Conservation (phyloP, 1,140 invertebrate species). For the Akabosia matsudoensis region DNA sequence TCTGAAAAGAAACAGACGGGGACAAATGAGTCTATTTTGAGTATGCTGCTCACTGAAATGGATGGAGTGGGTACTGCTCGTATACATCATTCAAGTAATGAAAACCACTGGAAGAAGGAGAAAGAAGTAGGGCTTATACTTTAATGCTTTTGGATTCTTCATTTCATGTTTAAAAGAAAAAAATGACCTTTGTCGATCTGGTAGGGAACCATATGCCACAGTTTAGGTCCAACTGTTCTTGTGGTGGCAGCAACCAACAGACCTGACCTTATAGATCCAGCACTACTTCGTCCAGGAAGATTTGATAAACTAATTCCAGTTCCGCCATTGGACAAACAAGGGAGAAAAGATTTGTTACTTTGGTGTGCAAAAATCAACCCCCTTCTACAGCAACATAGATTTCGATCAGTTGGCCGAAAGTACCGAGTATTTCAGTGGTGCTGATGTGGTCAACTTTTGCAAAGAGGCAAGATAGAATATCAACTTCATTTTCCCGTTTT, state of each 20-base stretch:
- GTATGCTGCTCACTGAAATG: conserved; percentile 66
- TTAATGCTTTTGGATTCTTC: neutral
- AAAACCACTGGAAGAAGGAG: neutral
- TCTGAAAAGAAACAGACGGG: conserved; percentile 52
- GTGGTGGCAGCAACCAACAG: conserved; percentile 74
- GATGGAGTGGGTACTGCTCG: conserved; percentile 60
- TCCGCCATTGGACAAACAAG: conserved; percentile 64
- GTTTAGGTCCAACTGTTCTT: conserved; percentile 53
- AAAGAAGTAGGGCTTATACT: neutral
- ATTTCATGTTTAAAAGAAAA: too few species aligned
- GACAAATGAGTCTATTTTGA: conserved; percentile 61
- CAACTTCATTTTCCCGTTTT: neutral
- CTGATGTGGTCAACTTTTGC: conserved; percentile 70
- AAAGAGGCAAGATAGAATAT: conserved; percentile 61
- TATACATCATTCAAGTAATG: neutral
- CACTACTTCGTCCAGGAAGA: conserved; percentile 70
- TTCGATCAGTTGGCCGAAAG: conserved; percentile 58
- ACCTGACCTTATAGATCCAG: conserved; percentile 73
- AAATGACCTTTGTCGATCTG: too few species aligned
- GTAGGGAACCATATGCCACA: neutral
- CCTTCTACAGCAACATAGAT: conserved; percentile 58
- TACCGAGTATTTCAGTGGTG: conserved; percentile 71
- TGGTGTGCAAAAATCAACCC: conserved; percentile 62
- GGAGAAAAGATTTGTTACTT: conserved; percentile 61
- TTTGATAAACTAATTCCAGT: conserved; percentile 73